Evolutionary conservation across 1,140 invertebrate species (phyloP).

Genomic region (Saccostrea cuccullata): DNA sequence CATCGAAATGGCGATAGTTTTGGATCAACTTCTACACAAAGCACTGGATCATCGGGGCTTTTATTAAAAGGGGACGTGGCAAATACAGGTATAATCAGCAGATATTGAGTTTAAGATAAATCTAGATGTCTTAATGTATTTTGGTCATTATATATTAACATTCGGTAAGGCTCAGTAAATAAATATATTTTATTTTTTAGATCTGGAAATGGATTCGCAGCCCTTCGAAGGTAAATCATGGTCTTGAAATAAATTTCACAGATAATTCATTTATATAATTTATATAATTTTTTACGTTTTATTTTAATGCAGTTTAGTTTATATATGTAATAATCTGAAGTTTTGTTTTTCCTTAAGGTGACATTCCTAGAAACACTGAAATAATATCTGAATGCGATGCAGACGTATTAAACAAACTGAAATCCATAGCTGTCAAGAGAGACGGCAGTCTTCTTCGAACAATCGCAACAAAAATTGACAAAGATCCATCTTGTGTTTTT

Average conservation of each 20-base stretch:
- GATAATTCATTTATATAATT: background rate
- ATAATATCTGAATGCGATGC: background rate
- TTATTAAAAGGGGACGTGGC: background rate
- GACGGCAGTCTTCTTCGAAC: slow-evolving; percentile 1
- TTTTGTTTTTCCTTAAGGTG: too few species aligned
- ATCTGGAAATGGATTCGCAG: background rate
- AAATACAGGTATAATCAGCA: background rate
- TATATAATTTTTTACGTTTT: too few species aligned
- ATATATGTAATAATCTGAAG: background rate
- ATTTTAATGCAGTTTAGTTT: background rate
- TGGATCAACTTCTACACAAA: background rate
- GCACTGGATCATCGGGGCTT: background rate
- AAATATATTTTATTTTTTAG: background rate
- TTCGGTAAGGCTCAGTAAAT: background rate
- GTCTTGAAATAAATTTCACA: background rate
- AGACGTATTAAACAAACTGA: background rate
- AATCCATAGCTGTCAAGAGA: background rate
- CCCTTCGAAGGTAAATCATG: background rate
- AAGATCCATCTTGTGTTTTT: background rate
- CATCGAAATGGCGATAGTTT: background rate
- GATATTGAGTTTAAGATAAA: background rate
- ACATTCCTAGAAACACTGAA: background rate
- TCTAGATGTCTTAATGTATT: too few species aligned
- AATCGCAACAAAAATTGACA: slow-evolving; percentile 3
- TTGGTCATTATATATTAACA: background rate